phyloP scores from a whole-genome alignment of 2,113 vertebrate genomes.

The Rhynchomys soricoides region DNA sequence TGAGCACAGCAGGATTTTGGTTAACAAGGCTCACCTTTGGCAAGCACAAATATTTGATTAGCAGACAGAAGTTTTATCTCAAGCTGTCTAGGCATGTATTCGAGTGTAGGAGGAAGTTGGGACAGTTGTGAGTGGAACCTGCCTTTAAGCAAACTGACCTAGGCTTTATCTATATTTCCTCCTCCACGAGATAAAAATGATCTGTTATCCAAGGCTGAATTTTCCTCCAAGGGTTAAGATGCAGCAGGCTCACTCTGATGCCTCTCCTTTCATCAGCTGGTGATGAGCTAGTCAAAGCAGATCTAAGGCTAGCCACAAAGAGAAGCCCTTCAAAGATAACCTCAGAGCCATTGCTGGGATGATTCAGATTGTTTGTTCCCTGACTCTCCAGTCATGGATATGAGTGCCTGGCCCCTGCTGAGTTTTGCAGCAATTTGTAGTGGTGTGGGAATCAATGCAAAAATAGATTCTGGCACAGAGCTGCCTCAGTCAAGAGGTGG shows the following conservation, averaged over 20 bases:
- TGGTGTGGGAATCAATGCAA: neutral
- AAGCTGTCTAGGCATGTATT: neutral
- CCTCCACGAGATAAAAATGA: constrained; percentile 50
- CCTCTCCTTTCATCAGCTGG: constrained; percentile 44
- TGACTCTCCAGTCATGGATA: neutral
- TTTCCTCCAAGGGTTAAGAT: constrained; percentile 28
- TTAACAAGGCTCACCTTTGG: neutral
- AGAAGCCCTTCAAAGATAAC: constrained; percentile 45
- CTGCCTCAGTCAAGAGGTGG: neutral
- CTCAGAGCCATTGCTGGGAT: neutral
- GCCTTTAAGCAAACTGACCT: constrained; percentile 26
- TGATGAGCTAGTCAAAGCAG: constrained; percentile 15
- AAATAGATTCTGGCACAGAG: neutral
- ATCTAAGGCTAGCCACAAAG: constrained; percentile 41
- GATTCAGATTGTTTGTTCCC: constrained; percentile 49
- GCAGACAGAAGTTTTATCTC: constrained; percentile 15
- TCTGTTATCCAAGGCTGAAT: neutral
- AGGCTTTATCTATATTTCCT: constrained; percentile 17
- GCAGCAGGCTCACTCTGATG: constrained; percentile 34
- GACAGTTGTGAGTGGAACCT: neutral
- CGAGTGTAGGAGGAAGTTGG: neutral
- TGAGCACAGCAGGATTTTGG: neutral
- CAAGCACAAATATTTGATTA: neutral
- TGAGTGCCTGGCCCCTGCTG: constrained; percentile 9
- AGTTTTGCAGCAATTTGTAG: neutral